Evolutionary conservation across 2,888 invertebrate genomes (phyloP).

Genomic region (Rhorus exstirpatorius): DNA sequence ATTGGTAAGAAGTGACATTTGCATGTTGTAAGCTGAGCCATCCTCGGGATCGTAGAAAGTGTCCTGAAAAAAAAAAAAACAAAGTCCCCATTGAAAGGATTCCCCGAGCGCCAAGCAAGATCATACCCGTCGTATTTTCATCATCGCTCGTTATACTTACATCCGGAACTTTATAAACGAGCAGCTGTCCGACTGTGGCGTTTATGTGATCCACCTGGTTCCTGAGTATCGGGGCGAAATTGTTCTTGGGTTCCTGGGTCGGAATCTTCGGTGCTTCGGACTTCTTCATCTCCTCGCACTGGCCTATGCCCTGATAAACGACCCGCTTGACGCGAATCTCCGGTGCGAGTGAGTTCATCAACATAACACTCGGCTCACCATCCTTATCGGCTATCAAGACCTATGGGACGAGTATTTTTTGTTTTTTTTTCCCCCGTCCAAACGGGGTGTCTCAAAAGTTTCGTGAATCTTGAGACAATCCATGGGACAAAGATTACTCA

Average conservation of each 20-base stretch:
- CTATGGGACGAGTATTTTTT: constrained; percentile 76
- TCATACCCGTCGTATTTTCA: too few relatives aligned
- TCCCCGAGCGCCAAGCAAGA: too few relatives aligned
- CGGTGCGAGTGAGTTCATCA: constrained; percentile 89
- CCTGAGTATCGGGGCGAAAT: constrained; percentile 92
- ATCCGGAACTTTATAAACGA: constrained; percentile 93
- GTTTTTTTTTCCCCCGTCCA: too few relatives aligned
- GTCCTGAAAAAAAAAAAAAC: constrained; percentile 89
- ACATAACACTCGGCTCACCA: constrained; percentile 88
- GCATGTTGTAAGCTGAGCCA: constrained; percentile 91
- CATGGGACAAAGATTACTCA: constrained; percentile 82
- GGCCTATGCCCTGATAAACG: constrained; percentile 89
- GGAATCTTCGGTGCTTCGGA: constrained; percentile 80
- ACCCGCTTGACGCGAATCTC: constrained; percentile 90
- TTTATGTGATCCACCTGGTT: constrained; percentile 95
- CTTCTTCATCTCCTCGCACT: constrained; percentile 88
- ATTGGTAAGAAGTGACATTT: constrained; percentile 91
- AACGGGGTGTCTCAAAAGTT: not conserved
- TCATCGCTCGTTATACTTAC: too few relatives aligned
- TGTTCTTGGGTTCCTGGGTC: constrained; percentile 86
- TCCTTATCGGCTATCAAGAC: constrained; percentile 87
- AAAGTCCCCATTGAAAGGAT: not conserved
- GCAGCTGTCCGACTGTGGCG: constrained; percentile 93
- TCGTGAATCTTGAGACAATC: not conserved
- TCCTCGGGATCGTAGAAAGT: constrained; percentile 97